These are phyloP conservation scores for Eupristina koningsbergeri DNA, from an alignment of 1,140 invertebrate species.

Conservation along the genomic window DNA sequence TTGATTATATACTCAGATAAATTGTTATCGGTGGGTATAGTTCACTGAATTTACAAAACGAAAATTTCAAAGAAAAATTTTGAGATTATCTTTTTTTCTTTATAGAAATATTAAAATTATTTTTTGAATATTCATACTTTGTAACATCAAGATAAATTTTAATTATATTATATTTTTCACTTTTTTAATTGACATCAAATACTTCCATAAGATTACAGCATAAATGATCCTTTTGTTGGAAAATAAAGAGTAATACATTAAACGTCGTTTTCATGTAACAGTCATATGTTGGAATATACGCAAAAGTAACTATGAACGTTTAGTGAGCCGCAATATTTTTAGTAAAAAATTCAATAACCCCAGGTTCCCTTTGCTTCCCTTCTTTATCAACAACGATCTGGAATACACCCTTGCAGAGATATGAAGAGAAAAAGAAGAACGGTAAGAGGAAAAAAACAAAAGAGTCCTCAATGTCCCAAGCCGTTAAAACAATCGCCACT, in stretches of 20 bases:
- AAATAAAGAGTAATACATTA: background rate
- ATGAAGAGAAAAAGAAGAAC: background rate
- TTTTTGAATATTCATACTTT: too few species aligned
- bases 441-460: background rate
- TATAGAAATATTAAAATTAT: too few species aligned
- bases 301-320: conserved; percentile 29
- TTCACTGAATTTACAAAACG: too few species aligned
- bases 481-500: conserved; percentile 49
- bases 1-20: too few species aligned
- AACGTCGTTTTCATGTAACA: background rate
- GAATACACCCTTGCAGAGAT: background rate
- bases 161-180: too few species aligned
- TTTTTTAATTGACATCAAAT: too few species aligned
- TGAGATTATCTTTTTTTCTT: too few species aligned
- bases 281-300: background rate
- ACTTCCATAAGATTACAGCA: too few species aligned
- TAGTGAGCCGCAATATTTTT: conserved; percentile 26
- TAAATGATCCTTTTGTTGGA: background rate
- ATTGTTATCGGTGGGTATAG: too few species aligned
- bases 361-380: background rate
- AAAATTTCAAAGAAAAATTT: too few species aligned
- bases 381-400: conserved; percentile 22
- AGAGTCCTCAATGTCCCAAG: conserved; percentile 29
- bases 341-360: conserved; percentile 30
- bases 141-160: too few species aligned